Evolutionary conservation across 2,888 invertebrate species (phyloP).

Genomic region (Ormyrus pomaceus): DNA sequence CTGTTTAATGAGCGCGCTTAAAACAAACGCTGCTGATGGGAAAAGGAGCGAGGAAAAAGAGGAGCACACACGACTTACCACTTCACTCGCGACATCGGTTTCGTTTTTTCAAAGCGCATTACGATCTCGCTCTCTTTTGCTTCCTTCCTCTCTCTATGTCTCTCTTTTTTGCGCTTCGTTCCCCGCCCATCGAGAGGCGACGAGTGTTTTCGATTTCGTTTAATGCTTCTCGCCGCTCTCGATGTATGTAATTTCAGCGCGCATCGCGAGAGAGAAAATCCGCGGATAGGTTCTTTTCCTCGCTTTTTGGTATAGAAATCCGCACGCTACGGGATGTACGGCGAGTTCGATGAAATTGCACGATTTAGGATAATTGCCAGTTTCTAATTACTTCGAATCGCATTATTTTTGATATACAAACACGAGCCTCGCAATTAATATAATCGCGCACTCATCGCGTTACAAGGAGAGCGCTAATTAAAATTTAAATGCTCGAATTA

Average conservation of each 20-base stretch:
- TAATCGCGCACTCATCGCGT: no score
- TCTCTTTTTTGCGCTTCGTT: not conserved
- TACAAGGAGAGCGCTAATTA: no score
- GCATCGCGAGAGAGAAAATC: conserved; percentile 21
- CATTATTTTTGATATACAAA: no score
- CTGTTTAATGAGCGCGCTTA: conserved; percentile 23
- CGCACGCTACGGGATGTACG: not conserved
- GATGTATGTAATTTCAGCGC: conserved; percentile 23
- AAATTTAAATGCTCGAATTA: no score
- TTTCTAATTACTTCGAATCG: no score
- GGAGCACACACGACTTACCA: not conserved
- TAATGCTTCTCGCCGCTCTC: not conserved
- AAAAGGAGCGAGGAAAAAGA: conserved; percentile 1
- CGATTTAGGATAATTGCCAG: no score
- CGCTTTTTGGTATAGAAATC: not conserved
- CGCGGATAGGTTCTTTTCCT: not conserved
- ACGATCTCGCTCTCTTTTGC: not conserved
- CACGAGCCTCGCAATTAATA: no score
- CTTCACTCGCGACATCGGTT: conserved; percentile 20
- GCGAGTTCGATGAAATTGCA: no score
- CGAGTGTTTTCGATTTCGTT: conserved; percentile 49
- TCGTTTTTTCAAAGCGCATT: conserved; percentile 8
- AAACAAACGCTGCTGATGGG: not conserved
- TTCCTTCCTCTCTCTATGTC: not conserved
- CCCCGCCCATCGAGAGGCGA: conserved; percentile 4